phyloP scores from a whole-genome alignment of 2,113 vertebrate genomes.

The Gracilinanus agilis region DNA sequence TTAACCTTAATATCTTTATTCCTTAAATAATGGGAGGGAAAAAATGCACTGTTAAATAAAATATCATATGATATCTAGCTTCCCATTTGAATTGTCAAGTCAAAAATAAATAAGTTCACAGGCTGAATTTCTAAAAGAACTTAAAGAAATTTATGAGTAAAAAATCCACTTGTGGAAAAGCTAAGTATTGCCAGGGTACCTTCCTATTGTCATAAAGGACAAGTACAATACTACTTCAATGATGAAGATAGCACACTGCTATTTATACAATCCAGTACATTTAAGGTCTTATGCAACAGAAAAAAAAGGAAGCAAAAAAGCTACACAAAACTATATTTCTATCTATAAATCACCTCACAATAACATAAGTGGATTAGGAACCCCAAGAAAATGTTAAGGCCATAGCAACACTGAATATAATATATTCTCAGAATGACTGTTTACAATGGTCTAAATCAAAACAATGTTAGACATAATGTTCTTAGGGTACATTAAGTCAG shows the following conservation, averaged over 20 bases:
- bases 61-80: background rate
- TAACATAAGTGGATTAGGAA: background rate
- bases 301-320: background rate
- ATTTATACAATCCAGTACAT: background rate
- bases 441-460: background rate
- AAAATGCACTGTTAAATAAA: slow-evolving; percentile 27
- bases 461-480: background rate
- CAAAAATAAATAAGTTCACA: background rate
- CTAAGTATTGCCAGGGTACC: background rate
- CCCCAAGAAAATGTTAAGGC: background rate
- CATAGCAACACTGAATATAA: background rate
- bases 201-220: background rate
- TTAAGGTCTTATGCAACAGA: background rate
- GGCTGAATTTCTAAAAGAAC: background rate
- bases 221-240: background rate
- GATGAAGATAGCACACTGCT: background rate
- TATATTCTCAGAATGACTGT: slow-evolving; percentile 18
- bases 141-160: background rate
- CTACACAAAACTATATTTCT: background rate
- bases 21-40: slow-evolving; percentile 23
- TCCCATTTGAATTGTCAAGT: slow-evolving; percentile 27
- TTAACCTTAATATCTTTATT: slow-evolving; percentile 20
- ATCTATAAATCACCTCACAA: slow-evolving; percentile 35
- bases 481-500: background rate
- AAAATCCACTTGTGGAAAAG: background rate